Conservation (phyloP, 2,888 invertebrate species). For the Ophion obscuratus region DNA sequence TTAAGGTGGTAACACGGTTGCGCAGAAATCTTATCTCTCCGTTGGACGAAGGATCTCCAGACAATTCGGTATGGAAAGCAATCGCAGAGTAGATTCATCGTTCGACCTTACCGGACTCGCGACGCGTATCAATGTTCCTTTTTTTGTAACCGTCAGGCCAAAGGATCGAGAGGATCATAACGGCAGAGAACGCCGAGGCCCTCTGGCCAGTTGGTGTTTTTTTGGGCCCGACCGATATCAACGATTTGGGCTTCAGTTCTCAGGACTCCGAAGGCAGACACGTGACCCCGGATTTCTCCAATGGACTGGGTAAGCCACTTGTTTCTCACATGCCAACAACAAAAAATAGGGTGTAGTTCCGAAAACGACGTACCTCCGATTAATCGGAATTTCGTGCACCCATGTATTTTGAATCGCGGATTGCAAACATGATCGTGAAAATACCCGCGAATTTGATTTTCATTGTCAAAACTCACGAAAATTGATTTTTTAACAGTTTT, state of each 20-base stretch:
- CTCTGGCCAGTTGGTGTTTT: slow-evolving; percentile 86
- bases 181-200: slow-evolving; percentile 84
- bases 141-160: slow-evolving; percentile 34
- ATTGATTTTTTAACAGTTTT: too few relatives aligned
- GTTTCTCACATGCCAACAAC: too few relatives aligned
- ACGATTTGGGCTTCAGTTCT: slow-evolving; percentile 82
- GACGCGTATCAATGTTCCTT: neutral
- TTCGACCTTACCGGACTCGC: neutral
- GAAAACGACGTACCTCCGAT: too few relatives aligned
- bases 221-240: slow-evolving; percentile 84
- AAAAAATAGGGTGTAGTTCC: too few relatives aligned
- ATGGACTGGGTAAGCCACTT: slow-evolving; percentile 82
- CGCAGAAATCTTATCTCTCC: slow-evolving; percentile 78
- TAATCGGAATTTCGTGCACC: too few relatives aligned
- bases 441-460: neutral
- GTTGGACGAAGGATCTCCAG: slow-evolving; percentile 75
- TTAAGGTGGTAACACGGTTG: slow-evolving; percentile 77
- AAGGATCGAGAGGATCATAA: slow-evolving; percentile 62
- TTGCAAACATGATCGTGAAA: too few relatives aligned
- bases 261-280: slow-evolving; percentile 80
- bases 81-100: neutral
- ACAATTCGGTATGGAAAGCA: slow-evolving; percentile 68
- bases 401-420: too few relatives aligned
- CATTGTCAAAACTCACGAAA: too few relatives aligned
- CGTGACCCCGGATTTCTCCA: slow-evolving; percentile 82